Evolutionary conservation across 2,888 invertebrate genomes (phyloP).

Genomic region (Fragum whitleyi): DNA sequence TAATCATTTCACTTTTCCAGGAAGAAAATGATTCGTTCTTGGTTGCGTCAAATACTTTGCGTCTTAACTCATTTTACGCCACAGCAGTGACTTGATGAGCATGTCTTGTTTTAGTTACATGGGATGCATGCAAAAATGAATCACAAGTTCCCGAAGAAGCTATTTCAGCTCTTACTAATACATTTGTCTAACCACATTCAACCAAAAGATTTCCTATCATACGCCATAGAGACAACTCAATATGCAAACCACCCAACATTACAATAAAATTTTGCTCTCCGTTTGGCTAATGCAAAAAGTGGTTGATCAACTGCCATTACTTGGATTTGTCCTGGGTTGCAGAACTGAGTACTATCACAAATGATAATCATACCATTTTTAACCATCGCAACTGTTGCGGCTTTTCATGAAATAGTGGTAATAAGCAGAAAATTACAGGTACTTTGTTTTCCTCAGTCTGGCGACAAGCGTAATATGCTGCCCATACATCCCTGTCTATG

Average conservation of each 20-base stretch:
- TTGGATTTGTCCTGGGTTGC: constrained; percentile 6
- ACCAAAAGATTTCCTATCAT: constrained; percentile 68
- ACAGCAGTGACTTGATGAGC: constrained; percentile 71
- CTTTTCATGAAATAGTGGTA: constrained; percentile 66
- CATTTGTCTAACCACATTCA: constrained; percentile 72
- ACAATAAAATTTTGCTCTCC: constrained; percentile 73
- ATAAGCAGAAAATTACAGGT: constrained; percentile 30
- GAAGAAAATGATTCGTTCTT: neutral
- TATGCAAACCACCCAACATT: constrained; percentile 78
- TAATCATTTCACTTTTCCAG: neutral
- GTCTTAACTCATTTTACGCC: no score
- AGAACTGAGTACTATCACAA: neutral
- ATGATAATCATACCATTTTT: no score
- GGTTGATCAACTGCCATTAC: constrained; percentile 6
- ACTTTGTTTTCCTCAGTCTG: neutral
- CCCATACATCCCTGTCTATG: neutral
- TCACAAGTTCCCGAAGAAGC: constrained; percentile 70
- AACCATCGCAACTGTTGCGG: no score
- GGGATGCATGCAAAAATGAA: constrained; percentile 52
- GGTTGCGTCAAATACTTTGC: neutral
- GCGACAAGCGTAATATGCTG: no score
- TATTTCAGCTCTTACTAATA: constrained; percentile 63
- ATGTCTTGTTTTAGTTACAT: constrained; percentile 53
- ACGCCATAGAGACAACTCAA: constrained; percentile 73
- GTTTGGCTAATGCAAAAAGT: constrained; percentile 58